Conservation (phyloP, 2,888 invertebrate genomes). For the Enchytraeus crypticus region DNA sequence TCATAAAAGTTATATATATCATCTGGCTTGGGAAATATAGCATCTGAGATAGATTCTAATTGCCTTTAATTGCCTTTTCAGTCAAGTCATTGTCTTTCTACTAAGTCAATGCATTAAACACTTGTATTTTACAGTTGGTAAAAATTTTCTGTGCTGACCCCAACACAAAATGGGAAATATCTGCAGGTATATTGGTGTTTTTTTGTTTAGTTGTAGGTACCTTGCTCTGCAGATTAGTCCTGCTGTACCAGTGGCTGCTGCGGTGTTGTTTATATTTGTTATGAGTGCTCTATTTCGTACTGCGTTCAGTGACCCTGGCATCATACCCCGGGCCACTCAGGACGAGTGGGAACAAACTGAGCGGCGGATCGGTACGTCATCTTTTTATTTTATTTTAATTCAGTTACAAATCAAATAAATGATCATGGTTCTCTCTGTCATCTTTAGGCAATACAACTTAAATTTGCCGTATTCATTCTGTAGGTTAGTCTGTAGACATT, state of each 20-base stretch:
- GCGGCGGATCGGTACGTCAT: constrained; percentile 74
- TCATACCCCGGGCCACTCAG: constrained; percentile 74
- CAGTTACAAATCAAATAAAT: no score
- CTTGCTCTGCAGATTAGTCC: constrained; percentile 76
- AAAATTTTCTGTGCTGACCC: neutral
- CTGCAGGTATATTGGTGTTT: neutral
- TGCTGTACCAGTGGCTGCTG: constrained; percentile 49
- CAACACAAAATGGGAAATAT: neutral
- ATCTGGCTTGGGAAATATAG: neutral
- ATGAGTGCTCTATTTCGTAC: constrained; percentile 86
- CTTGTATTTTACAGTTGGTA: no score
- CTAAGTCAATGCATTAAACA: no score
- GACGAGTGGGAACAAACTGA: constrained; percentile 84
- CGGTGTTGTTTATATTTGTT: constrained; percentile 64
- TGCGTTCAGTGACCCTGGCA: constrained; percentile 85
- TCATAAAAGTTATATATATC: no score
- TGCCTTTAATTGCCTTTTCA: no score
- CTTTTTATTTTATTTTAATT: no score
- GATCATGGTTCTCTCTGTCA: no score
- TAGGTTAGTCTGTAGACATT: no score
- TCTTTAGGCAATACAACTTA: no score
- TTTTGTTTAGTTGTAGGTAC: constrained; percentile 25
- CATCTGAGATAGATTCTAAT: no score
- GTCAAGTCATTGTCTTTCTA: no score
- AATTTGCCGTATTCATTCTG: no score